Base-by-base conservation (phyloP, 1,140 invertebrate species). In the Euglossa dilemma region DNA sequence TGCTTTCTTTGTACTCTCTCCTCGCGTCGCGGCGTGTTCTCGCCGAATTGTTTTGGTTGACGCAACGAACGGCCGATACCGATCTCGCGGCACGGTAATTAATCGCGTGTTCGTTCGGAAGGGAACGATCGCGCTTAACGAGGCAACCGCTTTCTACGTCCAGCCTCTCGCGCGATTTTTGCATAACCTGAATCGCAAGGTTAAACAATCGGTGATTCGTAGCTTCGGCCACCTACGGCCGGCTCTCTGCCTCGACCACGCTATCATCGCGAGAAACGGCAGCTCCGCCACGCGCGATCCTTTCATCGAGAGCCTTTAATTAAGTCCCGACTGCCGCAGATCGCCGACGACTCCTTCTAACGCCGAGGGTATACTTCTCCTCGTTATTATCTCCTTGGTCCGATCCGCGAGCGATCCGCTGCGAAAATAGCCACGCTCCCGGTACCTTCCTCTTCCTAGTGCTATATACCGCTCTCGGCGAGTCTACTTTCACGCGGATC, bases 121-220 rank as follows among this genome's bases (percentile, higher is more conserved):
- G 63, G 64, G 23, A 43, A 61, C 70, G 87, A 66, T 88, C 84
- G 57, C 50, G 28, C 7, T 28, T 86, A 87, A 87, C 84, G 74
- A 78, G 74, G 57, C 43, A 71, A 76, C 36, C 43, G 47, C 50
- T 54, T 45, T 75, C 75, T 76, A 63, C 64, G 57, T 72, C 83
- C 74, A 67, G 59, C 73, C 28, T 52, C 12, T 25, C 72, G 64
- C 23, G 18, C 52, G 61, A 54, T 52, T 50, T 72, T 76, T 76
- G 74, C 74, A 76, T 76, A 76, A 76, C 59, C 47, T 23, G n/a
- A 67, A 77, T 47, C 8, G 50, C 76, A 69, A 69, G 67, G 66
- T 79, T 71, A 61, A 69, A 70, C 73, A 50, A 71, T 69, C 66
- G 67, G 6, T 54, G 52, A 69, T 78, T 47, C 25, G 50, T 67